A percentile compares a stretch with the other conserved stretches of the same genome.
These are phyloP conservation scores for Eremobia ochroleuca DNA, from an alignment of 2,888 invertebrate genomes.

Conservation along the genomic window DNA sequence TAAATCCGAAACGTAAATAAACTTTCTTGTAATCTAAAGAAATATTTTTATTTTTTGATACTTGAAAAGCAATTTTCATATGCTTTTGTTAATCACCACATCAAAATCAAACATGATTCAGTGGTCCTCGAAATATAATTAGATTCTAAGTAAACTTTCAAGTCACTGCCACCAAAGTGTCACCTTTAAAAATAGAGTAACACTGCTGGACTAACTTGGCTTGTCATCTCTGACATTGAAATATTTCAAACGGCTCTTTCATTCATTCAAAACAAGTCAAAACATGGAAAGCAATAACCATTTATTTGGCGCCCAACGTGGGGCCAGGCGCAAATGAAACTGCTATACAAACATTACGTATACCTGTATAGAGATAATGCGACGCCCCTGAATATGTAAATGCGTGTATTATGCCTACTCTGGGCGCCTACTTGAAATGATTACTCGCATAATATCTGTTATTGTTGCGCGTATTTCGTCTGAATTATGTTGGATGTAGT, in stretches of 20 bases:
- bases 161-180: slow-evolving; percentile 31
- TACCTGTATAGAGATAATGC: slow-evolving; percentile 52
- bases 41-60: neutral
- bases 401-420: slow-evolving; percentile 48
- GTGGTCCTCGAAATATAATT: slow-evolving; percentile 39
- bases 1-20: slow-evolving; percentile 13
- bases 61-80: slow-evolving; percentile 17
- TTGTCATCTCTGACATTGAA: slow-evolving; percentile 59
- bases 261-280: slow-evolving; percentile 65
- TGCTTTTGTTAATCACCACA: slow-evolving; percentile 10
- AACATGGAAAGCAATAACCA: slow-evolving; percentile 68
- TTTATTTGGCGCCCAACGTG: slow-evolving; percentile 77
- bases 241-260: slow-evolving; percentile 58
- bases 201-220: slow-evolving; percentile 36
- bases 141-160: slow-evolving; percentile 26
- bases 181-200: slow-evolving; percentile 43
- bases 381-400: slow-evolving; percentile 58
- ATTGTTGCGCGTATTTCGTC: slow-evolving; percentile 37
- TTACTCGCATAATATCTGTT: slow-evolving; percentile 59
- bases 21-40: neutral
- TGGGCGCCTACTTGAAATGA: slow-evolving; percentile 51
- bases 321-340: slow-evolving; percentile 72
- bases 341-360: slow-evolving; percentile 52
- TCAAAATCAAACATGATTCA: slow-evolving; percentile 31
- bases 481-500: slow-evolving; percentile 23